A percentile compares a stretch with the other conserved stretches of the same genome.
phyloP scores from a whole-genome alignment of 2,797 vertebrate species.

The Pristis pectinata region DNA sequence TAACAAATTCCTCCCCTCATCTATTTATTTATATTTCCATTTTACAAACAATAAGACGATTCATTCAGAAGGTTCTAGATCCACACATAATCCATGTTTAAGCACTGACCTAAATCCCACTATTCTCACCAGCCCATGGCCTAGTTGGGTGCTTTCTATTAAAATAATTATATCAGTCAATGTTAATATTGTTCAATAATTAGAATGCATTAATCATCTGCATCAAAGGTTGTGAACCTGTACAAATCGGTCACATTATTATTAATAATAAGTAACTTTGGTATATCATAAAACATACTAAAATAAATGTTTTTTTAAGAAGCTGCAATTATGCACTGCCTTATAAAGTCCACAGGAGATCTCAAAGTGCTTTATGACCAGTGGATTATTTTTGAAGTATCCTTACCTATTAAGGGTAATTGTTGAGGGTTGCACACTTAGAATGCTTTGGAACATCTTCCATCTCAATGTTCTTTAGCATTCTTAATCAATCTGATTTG shows the following conservation, averaged over 20 bases:
- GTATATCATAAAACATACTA: not conserved
- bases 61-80: not conserved
- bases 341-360: not conserved
- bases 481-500: not conserved
- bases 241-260: slow-evolving; percentile 11
- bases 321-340: not conserved
- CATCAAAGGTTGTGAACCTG: not conserved
- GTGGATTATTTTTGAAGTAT: not conserved
- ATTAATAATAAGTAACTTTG: slow-evolving; percentile 24
- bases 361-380: not conserved
- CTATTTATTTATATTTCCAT: slow-evolving; percentile 8
- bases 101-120: not conserved
- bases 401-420: not conserved
- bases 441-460: not conserved
- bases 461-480: not conserved
- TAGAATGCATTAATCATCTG: not conserved
- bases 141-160: not conserved
- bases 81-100: not conserved
- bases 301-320: not conserved
- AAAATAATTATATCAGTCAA: not conserved
- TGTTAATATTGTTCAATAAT: not conserved
- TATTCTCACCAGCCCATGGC: not conserved
- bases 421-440: not conserved
- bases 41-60: not conserved
- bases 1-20: not conserved